These are phyloP conservation scores for Drosophila mojavensis DNA, from an alignment of 1,140 invertebrate genomes.

Conservation along the genomic window DNA sequence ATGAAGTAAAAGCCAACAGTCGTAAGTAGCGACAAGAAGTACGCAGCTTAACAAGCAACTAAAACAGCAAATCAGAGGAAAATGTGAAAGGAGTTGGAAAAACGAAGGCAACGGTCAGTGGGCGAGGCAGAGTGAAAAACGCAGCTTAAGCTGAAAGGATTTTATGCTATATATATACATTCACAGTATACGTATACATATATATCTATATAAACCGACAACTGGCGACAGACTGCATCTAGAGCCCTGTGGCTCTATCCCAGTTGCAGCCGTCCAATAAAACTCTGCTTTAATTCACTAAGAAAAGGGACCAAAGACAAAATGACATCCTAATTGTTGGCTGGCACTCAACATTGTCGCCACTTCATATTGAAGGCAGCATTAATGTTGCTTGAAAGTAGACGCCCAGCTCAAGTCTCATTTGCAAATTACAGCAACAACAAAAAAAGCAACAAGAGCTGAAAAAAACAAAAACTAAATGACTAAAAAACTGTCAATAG, in stretches of 20 bases:
- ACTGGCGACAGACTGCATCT: constrained; percentile 3
- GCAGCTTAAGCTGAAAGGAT: constrained; percentile 47
- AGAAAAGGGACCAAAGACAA: background rate
- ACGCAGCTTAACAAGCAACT: constrained; percentile 70
- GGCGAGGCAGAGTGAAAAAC: constrained; percentile 33
- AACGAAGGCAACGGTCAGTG: constrained; percentile 16
- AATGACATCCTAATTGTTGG: constrained; percentile 28
- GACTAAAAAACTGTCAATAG: constrained; percentile 4
- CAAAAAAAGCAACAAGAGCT: background rate
- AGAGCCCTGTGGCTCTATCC: background rate
- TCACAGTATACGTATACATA: background rate
- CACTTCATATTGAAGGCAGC: constrained; percentile 15
- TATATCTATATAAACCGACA: constrained; percentile 6
- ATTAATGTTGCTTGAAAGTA: constrained; percentile 11
- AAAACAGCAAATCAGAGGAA: constrained; percentile 69
- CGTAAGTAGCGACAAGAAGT: constrained; percentile 70
- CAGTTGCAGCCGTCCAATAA: constrained; percentile 10
- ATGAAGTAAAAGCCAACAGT: constrained; percentile 70
- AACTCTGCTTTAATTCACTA: constrained; percentile 30
- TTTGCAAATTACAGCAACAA: constrained; percentile 2
- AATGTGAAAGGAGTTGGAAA: constrained; percentile 67
- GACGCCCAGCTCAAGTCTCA: background rate
- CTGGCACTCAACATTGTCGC: constrained; percentile 9
- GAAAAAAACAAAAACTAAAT: background rate
- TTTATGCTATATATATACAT: constrained; percentile 16